Base-by-base conservation (phyloP, 2,888 invertebrate genomes). In the Himalopsyche kuldschensis region DNA sequence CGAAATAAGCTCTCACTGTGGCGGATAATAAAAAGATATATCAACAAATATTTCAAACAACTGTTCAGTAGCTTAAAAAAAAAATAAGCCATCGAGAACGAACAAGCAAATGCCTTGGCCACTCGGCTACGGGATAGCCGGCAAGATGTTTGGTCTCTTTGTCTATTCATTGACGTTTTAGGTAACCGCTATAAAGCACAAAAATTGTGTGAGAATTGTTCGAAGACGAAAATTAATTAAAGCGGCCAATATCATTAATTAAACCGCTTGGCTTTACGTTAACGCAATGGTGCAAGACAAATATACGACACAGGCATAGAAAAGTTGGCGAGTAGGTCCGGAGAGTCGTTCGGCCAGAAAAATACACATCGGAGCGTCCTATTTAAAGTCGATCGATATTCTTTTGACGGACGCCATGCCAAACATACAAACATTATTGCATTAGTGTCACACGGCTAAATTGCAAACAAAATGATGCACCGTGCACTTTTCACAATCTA, bases 311-410 rank as follows among this genome's bases (percentile, higher is more conserved):
- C 11, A 30, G 69, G 24, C 15, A 69, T 69, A 27, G 69, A 69
- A 55, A 69, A 69, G 41, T 11, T 41, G 15, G 69, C 69, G 15
- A 15, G 69, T 69, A 69, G 69, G 69, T 69, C 20, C 30, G 20
- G 69, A 20, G 69, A 69, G 69, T 27, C 69, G 69, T 69, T 69
- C 69, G 69, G 69, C 69, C 69, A 69, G 69, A 69, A 69, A 69
- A 69, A 69, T 69, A 69, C 69, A 69, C 69, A 69, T 15, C 76
- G 78, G n/a, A 17, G 78, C 46, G 82, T 82, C 79, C 82, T 78
- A 82, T 82, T 82, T 82, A 78, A 79, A 24, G 35, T 35, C 32
- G 79, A 82, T 82, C 82, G 82, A 82, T 82, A 79, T 82, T 82
- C 82, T 82, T 82, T 82, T 82, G 82, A 82, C 78, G 79, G 82